These are phyloP conservation scores for Marasmarcha lunaedactyla DNA, from an alignment of 2,888 invertebrate species.

Conservation along the genomic window DNA sequence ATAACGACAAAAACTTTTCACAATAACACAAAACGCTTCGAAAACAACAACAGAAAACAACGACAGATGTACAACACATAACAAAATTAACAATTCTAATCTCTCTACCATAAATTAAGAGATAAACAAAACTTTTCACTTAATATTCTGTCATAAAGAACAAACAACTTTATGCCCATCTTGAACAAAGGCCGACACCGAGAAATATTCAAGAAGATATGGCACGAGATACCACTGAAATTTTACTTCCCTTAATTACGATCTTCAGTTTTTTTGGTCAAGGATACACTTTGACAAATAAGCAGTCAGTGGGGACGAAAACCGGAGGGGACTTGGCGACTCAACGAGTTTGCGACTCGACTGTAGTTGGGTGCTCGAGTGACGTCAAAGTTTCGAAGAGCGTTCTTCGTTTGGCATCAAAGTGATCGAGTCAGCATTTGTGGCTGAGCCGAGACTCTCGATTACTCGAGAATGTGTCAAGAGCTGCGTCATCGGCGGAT, in stretches of 20 bases:
- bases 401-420: background rate
- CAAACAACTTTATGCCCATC: conserved; percentile 18
- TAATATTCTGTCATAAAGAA: conserved; percentile 26
- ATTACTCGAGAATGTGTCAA: background rate
- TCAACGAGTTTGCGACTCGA: background rate
- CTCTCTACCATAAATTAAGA: conserved; percentile 25
- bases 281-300: conserved; percentile 1
- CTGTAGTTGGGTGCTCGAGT: no score
- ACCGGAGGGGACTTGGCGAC: background rate
- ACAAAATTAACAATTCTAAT: conserved; percentile 33
- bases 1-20: no score
- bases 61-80: no score
- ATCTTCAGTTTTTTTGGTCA: conserved; percentile 1
- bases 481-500: background rate
- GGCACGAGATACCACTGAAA: background rate
- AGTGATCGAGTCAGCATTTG: background rate
- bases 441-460: background rate
- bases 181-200: background rate
- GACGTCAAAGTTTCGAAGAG: no score
- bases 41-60: no score
- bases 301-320: background rate
- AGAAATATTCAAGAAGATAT: no score
- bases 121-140: conserved; percentile 37
- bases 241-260: conserved; percentile 1
- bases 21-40: no score